These are phyloP conservation scores for Emesis furor DNA, from an alignment of 2,888 invertebrate genomes.

Conservation along the genomic window DNA sequence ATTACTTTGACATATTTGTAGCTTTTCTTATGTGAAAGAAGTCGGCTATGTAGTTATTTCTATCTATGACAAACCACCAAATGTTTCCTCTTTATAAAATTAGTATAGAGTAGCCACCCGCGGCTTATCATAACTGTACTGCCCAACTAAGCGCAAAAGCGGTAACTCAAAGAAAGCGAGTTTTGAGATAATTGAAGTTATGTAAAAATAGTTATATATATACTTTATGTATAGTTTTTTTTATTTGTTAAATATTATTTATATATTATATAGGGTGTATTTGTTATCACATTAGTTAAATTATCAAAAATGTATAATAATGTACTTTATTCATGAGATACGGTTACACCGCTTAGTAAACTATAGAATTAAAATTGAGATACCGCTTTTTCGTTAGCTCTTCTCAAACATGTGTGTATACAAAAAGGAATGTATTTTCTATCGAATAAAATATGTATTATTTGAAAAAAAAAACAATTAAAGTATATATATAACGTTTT, in stretches of 20 bases:
- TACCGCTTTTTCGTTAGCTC: slow-evolving; percentile 45
- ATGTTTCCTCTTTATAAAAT: too few species aligned
- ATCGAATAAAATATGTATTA: slow-evolving; percentile 43
- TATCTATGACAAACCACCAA: too few species aligned
- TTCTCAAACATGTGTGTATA: slow-evolving; percentile 38
- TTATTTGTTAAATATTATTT: slow-evolving; percentile 49
- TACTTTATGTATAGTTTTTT: slow-evolving; percentile 45
- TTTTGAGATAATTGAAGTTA: slow-evolving; percentile 38
- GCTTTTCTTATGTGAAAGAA: too few species aligned
- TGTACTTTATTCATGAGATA: slow-evolving; percentile 46
- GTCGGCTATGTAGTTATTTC: too few species aligned
- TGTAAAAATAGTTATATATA: slow-evolving; percentile 30
- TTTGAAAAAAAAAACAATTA: slow-evolving; percentile 26
- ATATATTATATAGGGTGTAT: slow-evolving; percentile 47
- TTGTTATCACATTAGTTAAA: slow-evolving; percentile 49
- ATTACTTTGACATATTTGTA: too few species aligned
- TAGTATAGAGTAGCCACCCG: too few species aligned
- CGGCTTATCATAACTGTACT: background rate
- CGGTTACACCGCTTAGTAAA: slow-evolving; percentile 49
- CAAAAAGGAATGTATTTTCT: slow-evolving; percentile 43
- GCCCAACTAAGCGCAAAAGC: slow-evolving; percentile 32
- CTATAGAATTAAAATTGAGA: slow-evolving; percentile 50
- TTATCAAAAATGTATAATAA: slow-evolving; percentile 46
- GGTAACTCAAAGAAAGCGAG: slow-evolving; percentile 33
- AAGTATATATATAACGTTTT: background rate